These are phyloP conservation scores for Arge pagana DNA, from an alignment of 2,888 invertebrate species.

Conservation along the genomic window DNA sequence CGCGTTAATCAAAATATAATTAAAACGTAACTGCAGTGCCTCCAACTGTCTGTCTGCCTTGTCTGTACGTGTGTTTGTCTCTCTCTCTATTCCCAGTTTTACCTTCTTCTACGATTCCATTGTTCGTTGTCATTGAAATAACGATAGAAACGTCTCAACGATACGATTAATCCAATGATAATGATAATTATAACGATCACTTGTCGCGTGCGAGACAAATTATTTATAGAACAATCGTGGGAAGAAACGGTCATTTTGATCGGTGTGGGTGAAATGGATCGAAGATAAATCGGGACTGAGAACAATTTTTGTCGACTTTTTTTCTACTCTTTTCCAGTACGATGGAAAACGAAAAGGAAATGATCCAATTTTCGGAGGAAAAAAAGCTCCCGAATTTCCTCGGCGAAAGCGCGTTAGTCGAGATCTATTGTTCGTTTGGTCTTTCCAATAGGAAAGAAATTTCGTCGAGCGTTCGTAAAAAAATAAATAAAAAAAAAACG, in stretches of 20 bases:
- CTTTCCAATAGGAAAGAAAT: too few relatives aligned
- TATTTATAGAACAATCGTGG: too few relatives aligned
- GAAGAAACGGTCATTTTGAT: too few relatives aligned
- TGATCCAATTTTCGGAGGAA: neutral
- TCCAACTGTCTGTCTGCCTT: conserved; percentile 23
- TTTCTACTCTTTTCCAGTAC: neutral
- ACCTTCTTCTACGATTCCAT: neutral
- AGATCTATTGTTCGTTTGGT: conserved; percentile 2
- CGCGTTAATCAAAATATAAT: conserved; percentile 24
- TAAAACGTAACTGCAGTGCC: conserved; percentile 20
- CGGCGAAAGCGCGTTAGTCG: neutral
- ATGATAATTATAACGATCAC: too few relatives aligned
- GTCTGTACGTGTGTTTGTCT: conserved; percentile 6
- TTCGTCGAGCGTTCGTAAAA: too few relatives aligned
- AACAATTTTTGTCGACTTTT: conserved; percentile 17
- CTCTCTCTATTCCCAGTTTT: neutral
- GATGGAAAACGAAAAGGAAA: neutral
- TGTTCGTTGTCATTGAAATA: neutral
- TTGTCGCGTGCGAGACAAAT: too few relatives aligned
- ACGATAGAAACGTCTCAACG: too few relatives aligned
- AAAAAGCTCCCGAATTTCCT: neutral
- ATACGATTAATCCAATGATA: too few relatives aligned
- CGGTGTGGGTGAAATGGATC: too few relatives aligned
- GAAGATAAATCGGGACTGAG: conserved; percentile 4
- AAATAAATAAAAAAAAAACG: too few relatives aligned